These are phyloP conservation scores for Stratiolaelaps scimitus DNA, from an alignment of 1,140 invertebrate genomes.

Conservation along the genomic window DNA sequence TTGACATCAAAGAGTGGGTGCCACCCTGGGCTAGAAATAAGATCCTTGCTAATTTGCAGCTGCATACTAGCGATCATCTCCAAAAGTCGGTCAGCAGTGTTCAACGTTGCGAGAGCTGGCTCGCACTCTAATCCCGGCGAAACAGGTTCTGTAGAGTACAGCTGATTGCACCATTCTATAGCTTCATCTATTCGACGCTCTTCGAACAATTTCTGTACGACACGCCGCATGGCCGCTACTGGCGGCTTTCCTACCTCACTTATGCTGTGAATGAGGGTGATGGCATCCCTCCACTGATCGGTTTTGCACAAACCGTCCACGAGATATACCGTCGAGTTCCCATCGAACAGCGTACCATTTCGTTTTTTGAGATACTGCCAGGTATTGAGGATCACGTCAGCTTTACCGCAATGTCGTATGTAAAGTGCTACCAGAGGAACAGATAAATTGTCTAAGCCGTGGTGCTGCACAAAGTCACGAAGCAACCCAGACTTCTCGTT, in stretches of 20 bases:
- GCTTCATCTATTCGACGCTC: too few species aligned
- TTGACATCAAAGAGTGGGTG: not conserved
- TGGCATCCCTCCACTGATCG: too few species aligned
- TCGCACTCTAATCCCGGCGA: too few species aligned
- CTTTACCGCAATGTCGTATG: not conserved
- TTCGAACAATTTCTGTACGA: too few species aligned
- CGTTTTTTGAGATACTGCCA: too few species aligned
- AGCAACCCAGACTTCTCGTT: not conserved
- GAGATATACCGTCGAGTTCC: too few species aligned
- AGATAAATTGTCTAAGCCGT: not conserved
- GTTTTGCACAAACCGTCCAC: too few species aligned
- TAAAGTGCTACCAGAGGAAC: not conserved
- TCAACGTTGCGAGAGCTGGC: not conserved
- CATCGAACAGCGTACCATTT: not conserved
- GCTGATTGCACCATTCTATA: too few species aligned
- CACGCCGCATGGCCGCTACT: too few species aligned
- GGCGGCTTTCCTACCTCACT: too few species aligned
- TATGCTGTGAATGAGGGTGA: too few species aligned
- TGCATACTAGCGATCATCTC: slow-evolving; percentile 1
- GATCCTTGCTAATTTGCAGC: not conserved
- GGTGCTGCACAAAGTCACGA: not conserved
- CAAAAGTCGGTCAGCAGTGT: not conserved
- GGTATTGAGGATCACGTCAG: not conserved
- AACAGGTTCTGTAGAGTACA: too few species aligned
- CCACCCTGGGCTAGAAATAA: not conserved